Evolutionary conservation across 2,113 vertebrate genomes (phyloP).

Genomic region (Nicator chloris): DNA sequence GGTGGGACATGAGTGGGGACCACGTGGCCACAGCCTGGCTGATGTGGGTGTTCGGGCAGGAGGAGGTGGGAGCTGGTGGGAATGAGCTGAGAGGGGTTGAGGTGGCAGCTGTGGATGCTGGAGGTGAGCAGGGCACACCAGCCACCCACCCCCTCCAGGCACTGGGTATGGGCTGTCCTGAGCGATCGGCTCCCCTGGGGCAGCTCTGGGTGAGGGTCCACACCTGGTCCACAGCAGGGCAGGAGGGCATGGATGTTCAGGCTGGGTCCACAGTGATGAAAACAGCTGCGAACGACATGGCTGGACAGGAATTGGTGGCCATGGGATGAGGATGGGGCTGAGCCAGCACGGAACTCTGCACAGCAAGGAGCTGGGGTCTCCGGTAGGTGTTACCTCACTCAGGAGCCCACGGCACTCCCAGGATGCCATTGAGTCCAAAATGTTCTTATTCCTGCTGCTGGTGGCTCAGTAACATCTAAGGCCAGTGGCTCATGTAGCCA

Average conservation of each 20-base stretch:
- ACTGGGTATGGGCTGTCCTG: background rate
- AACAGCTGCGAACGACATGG: background rate
- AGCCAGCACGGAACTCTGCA: background rate
- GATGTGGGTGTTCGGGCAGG: background rate
- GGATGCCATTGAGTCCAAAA: background rate
- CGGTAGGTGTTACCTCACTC: fast-evolving
- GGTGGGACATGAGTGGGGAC: background rate
- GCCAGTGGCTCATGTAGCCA: background rate
- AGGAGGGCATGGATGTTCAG: background rate
- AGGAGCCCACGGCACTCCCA: background rate
- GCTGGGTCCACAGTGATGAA: background rate
- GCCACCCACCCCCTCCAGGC: background rate
- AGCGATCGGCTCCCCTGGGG: background rate
- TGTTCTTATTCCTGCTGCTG: background rate
- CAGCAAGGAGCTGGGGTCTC: background rate
- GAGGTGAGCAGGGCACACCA: fast-evolving
- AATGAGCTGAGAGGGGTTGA: background rate
- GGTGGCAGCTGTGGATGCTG: background rate
- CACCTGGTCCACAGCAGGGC: background rate
- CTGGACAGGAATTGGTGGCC: background rate
- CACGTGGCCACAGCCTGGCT: fast-evolving
- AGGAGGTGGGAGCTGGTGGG: background rate
- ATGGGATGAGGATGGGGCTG: background rate
- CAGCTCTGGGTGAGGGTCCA: background rate
- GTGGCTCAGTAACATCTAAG: background rate